Percentiles rank a stretch among this genome's conserved stretches.
Evolutionary conservation across 2,797 vertebrate species (phyloP).

Genomic region (Thalassophryne amazonica): DNA sequence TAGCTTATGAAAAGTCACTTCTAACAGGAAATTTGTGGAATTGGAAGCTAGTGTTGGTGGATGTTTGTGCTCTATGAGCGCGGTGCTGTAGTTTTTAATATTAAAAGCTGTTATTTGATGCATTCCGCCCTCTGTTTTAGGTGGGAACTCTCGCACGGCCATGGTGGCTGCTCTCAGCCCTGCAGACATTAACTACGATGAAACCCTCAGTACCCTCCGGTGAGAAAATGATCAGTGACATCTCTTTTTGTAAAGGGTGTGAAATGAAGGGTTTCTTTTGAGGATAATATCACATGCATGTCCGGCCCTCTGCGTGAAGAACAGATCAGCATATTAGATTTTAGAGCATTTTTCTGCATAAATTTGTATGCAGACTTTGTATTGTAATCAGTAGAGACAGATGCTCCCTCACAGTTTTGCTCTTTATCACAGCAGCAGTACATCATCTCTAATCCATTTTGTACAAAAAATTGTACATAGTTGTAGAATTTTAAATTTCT

Average conservation of each 20-base stretch:
- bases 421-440: too few species aligned
- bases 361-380: background rate
- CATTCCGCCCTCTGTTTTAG: slow-evolving; percentile 61
- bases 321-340: background rate
- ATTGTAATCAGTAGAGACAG: too few species aligned
- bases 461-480: too few species aligned
- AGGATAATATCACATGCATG: background rate
- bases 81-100: too few species aligned
- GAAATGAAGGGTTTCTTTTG: background rate
- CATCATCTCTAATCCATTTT: too few species aligned
- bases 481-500: too few species aligned
- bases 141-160: slow-evolving; percentile 96
- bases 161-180: slow-evolving; percentile 98
- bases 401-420: too few species aligned
- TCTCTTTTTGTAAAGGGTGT: background rate
- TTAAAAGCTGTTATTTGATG: background rate
- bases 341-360: background rate
- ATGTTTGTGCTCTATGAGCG: too few species aligned
- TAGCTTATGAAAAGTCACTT: too few species aligned
- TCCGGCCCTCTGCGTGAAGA: background rate
- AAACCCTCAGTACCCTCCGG: slow-evolving; percentile 96
- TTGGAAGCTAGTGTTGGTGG: too few species aligned
- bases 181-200: slow-evolving; percentile 91
- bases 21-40: too few species aligned
- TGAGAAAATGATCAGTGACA: slow-evolving; percentile 54